Evolutionary conservation across 2,797 vertebrate genomes (phyloP).

Genomic region (Urocyon cinereoargenteus): DNA sequence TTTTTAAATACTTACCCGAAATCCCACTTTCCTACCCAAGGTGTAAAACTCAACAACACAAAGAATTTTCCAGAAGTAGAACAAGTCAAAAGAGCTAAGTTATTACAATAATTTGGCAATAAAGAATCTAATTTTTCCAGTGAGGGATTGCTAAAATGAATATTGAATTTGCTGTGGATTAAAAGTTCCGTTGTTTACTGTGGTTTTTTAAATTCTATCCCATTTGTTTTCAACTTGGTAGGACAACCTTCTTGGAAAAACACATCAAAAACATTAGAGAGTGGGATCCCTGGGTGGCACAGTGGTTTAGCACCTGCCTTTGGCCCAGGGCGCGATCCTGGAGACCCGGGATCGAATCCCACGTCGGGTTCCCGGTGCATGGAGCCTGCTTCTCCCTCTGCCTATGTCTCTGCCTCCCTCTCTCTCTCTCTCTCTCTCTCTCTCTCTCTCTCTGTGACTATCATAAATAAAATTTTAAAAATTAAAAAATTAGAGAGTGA

Average conservation of each 20-base stretch:
- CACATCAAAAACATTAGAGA: neutral
- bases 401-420: too few relatives aligned
- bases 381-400: too few relatives aligned
- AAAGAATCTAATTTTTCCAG: neutral
- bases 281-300: too few relatives aligned
- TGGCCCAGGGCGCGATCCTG: too few relatives aligned
- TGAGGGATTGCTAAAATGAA: neutral
- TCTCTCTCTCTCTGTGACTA: too few relatives aligned
- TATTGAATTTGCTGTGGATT: neutral
- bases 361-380: too few relatives aligned
- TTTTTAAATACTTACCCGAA: neutral
- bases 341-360: too few relatives aligned
- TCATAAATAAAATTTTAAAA: too few relatives aligned
- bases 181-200: neutral
- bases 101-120: slow-evolving; percentile 19
- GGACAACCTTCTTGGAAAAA: neutral
- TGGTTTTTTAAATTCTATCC: neutral
- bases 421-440: too few relatives aligned
- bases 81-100: neutral
- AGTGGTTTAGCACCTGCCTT: too few relatives aligned
- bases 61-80: neutral
- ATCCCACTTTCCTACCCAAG: neutral
- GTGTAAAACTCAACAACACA: neutral
- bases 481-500: neutral
- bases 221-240: neutral